phyloP scores from a whole-genome alignment of 2,113 vertebrate genomes.

The Amphiprion percula region DNA sequence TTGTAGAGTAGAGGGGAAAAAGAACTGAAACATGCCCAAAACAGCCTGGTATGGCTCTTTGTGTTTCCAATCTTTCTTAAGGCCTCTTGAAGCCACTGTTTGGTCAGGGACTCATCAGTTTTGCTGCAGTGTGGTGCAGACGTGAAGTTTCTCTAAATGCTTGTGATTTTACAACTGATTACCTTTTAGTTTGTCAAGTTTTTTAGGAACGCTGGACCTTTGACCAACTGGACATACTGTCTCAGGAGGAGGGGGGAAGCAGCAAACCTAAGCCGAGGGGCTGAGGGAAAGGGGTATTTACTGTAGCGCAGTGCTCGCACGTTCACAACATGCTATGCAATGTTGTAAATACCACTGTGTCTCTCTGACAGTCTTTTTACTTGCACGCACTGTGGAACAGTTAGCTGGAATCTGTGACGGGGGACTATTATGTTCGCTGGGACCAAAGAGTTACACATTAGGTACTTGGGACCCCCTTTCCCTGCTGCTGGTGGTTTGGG shows the following conservation, averaged over 20 bases:
- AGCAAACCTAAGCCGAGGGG: constrained; percentile 82
- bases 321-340: constrained; percentile 28
- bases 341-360: constrained; percentile 16
- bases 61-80: background rate
- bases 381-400: constrained; percentile 7
- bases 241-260: constrained; percentile 91
- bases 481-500: constrained; percentile 82
- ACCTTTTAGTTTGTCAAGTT: constrained; percentile 91
- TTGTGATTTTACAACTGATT: constrained; percentile 85
- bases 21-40: constrained; percentile 51
- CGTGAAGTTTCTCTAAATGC: constrained; percentile 79
- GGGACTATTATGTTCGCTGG: constrained; percentile 8
- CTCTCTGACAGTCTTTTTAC: constrained; percentile 20
- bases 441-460: constrained; percentile 63
- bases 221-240: constrained; percentile 99
- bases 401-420: constrained; percentile 14
- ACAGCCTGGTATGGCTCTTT: constrained; percentile 40
- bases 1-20: constrained; percentile 24
- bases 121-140: constrained; percentile 89
- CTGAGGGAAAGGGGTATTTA: constrained; percentile 63
- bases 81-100: constrained; percentile 4
- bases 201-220: constrained; percentile 99
- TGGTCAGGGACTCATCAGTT: constrained; percentile 77
- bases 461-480: constrained; percentile 68
- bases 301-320: constrained; percentile 5